phyloP scores from a whole-genome alignment of 1,140 invertebrate genomes.

The Scaptomyza hsui region DNA sequence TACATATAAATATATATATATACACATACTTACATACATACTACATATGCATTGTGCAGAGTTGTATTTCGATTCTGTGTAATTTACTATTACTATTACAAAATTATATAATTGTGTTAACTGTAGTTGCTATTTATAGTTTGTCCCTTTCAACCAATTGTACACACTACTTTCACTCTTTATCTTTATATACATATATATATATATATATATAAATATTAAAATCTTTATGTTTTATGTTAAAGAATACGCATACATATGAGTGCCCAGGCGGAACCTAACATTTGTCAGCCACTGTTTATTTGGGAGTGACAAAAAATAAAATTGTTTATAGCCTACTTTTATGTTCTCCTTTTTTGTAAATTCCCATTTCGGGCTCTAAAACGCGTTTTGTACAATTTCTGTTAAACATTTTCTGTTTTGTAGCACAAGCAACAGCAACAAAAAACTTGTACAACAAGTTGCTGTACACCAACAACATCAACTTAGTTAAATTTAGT shows the following conservation, averaged over 20 bases:
- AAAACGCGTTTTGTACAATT: constrained; percentile 42
- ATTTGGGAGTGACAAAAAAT: constrained; percentile 2
- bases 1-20: constrained; percentile 13
- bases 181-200: constrained; percentile 33
- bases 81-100: constrained; percentile 51
- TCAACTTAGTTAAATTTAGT: constrained; percentile 77
- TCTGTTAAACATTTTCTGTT: constrained; percentile 63
- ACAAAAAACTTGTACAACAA: constrained; percentile 71
- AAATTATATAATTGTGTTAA: constrained; percentile 43
- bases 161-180: constrained; percentile 36
- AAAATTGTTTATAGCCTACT: constrained; percentile 62
- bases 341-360: constrained; percentile 18
- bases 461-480: constrained; percentile 45
- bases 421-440: constrained; percentile 67
- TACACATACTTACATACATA: constrained; percentile 9
- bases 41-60: constrained; percentile 18
- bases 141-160: constrained; percentile 41
- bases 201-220: too few relatives aligned
- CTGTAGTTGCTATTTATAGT: constrained; percentile 50
- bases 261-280: constrained; percentile 26
- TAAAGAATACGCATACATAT: constrained; percentile 78
- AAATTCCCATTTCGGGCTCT: constrained; percentile 8
- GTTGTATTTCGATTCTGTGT: constrained; percentile 35
- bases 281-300: constrained; percentile 6
- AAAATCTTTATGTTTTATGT: constrained; percentile 49